phyloP scores from a whole-genome alignment of 37 sponge, comb jelly and placozoan genomes.

The Tethya wilhelma region DNA sequence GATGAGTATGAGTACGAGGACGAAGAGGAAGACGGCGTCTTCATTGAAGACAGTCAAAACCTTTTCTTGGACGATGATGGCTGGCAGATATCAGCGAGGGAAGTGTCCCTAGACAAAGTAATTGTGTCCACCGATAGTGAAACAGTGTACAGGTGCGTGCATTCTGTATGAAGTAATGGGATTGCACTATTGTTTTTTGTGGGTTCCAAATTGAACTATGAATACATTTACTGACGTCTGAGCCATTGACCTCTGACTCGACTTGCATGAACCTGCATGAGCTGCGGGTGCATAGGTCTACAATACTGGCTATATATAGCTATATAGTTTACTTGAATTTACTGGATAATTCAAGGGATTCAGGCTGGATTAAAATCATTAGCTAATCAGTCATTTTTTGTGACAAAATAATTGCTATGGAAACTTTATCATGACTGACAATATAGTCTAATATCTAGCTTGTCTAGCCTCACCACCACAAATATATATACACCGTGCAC shows the following conservation, averaged over 20 bases:
- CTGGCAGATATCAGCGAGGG: conserved; percentile 33
- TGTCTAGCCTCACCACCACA: background rate
- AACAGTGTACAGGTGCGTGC: conserved; percentile 48
- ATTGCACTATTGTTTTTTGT: background rate
- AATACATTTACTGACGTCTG: too few relatives aligned
- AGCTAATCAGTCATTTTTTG: background rate
- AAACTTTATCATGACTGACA: too few relatives aligned
- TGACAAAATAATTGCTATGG: background rate
- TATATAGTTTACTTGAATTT: too few relatives aligned
- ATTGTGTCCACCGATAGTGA: conserved; percentile 5
- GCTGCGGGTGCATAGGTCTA: too few relatives aligned
- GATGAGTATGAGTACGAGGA: conserved; percentile 8
- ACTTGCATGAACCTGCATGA: too few relatives aligned
- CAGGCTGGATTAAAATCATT: too few relatives aligned
- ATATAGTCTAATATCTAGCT: background rate
- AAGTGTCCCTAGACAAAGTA: conserved; percentile 36
- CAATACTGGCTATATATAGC: too few relatives aligned
- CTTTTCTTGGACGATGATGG: conserved; percentile 19
- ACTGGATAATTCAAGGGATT: too few relatives aligned
- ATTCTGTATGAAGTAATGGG: background rate
- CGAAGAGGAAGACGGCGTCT: conserved; percentile 16
- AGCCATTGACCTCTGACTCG: too few relatives aligned
- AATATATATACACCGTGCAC: background rate
- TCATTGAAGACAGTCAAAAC: conserved; percentile 22
- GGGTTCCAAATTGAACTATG: background rate